Conservation (phyloP, 1,140 invertebrate genomes). For the Brachionus plicatilis region DNA sequence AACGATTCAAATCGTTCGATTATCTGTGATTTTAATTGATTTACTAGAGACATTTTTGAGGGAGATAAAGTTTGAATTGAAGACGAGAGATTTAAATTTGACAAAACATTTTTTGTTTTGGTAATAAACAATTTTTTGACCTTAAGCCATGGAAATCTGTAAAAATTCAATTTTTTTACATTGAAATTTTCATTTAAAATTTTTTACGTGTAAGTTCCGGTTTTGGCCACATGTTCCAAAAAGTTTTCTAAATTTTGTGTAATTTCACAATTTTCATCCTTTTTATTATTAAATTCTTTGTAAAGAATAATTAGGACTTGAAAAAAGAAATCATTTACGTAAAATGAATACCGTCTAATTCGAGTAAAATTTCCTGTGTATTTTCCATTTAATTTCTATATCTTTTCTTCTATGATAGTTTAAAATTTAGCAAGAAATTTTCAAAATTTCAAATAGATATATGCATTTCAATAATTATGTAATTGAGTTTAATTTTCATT, state of each 20-base stretch:
- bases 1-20: constrained; percentile 52
- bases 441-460: not conserved
- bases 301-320: not conserved
- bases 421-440: not conserved
- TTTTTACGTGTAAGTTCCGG: constrained; percentile 26
- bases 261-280: not conserved
- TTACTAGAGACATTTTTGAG: not conserved
- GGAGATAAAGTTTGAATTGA: not conserved
- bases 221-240: constrained; percentile 30
- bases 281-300: constrained; percentile 14
- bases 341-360: not conserved
- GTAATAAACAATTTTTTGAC: constrained; percentile 12
- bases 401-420: not conserved
- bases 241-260: constrained; percentile 29
- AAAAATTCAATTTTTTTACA: not conserved
- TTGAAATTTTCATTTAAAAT: not conserved
- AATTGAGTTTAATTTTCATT: not conserved
- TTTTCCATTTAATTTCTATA: constrained; percentile 9
- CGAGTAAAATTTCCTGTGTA: not conserved
- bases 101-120: constrained; percentile 28
- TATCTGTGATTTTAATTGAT: constrained; percentile 34
- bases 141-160: constrained; percentile 26
- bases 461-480: not conserved
- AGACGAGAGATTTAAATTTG: not conserved
- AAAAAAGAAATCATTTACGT: not conserved